Percentiles rank a stretch among this genome's conserved stretches.
Evolutionary conservation across 2,888 invertebrate genomes (phyloP).

Genomic region (Tinea trinotella): DNA sequence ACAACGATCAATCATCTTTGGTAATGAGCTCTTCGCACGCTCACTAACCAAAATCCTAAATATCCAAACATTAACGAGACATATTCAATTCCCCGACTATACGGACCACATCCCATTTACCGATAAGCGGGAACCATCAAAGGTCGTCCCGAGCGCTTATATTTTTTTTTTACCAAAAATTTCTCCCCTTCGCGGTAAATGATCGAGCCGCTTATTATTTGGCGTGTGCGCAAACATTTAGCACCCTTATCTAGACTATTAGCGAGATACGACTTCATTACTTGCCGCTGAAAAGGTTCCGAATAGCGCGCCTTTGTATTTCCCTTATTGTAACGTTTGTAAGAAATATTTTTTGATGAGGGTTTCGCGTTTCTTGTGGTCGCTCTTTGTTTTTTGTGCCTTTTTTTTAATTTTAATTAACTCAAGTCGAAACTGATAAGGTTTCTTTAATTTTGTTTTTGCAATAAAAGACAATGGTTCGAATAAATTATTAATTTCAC

Average conservation of each 20-base stretch:
- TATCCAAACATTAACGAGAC: conserved; percentile 21
- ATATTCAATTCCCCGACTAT: conserved; percentile 48
- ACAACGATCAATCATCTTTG: conserved; percentile 2
- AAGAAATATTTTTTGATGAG: conserved; percentile 26
- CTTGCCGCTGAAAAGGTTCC: conserved; percentile 32
- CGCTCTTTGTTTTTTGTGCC: conserved; percentile 20
- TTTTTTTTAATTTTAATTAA: conserved; percentile 20
- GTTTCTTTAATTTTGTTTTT: conserved; percentile 11
- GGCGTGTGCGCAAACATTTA: conserved; percentile 71
- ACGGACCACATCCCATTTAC: conserved; percentile 38
- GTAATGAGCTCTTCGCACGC: conserved; percentile 9
- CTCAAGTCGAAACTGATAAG: background rate
- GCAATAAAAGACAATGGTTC: background rate
- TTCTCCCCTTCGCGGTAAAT: conserved; percentile 51
- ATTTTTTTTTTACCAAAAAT: conserved; percentile 48
- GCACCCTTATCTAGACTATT: conserved; percentile 66
- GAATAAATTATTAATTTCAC: background rate
- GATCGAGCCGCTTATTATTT: conserved; percentile 68
- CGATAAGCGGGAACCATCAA: conserved; percentile 46
- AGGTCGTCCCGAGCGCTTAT: conserved; percentile 40
- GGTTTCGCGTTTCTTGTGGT: conserved; percentile 25
- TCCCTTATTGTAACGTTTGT: conserved; percentile 3
- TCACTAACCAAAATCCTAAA: conserved; percentile 4
- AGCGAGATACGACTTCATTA: conserved; percentile 70
- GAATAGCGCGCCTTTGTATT: conserved; percentile 17